Evolutionary conservation across 2,113 vertebrate genomes (phyloP).

Genomic region (Mus pahari): DNA sequence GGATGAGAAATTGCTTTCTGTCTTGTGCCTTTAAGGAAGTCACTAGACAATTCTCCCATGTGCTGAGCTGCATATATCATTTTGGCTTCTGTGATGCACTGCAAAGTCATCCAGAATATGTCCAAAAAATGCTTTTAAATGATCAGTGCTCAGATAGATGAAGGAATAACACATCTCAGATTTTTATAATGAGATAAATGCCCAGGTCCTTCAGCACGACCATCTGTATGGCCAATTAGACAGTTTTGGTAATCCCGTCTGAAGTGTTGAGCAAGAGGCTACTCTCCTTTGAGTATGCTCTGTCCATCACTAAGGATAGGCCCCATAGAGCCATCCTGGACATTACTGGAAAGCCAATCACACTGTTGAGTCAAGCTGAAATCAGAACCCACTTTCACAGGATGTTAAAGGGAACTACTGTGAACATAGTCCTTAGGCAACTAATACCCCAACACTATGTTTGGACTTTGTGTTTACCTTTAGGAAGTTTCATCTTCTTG

Average conservation of each 20-base stretch:
- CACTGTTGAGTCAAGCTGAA: slow-evolving; percentile 7
- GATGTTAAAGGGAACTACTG: neutral
- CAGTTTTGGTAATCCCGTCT: neutral
- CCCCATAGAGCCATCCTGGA: neutral
- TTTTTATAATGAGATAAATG: neutral
- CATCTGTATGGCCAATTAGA: neutral
- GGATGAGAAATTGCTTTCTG: neutral
- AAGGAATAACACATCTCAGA: neutral
- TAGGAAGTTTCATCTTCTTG: slow-evolving; percentile 31
- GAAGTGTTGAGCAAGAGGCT: neutral
- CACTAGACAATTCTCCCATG: neutral
- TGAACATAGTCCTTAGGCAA: neutral
- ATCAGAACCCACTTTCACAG: neutral
- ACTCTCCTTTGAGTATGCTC: neutral
- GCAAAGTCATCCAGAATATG: neutral
- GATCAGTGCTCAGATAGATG: neutral
- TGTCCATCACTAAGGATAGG: neutral
- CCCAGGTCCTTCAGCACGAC: neutral
- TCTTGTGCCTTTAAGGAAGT: neutral
- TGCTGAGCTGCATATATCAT: neutral
- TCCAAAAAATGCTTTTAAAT: neutral
- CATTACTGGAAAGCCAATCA: neutral
- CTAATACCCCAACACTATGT: neutral
- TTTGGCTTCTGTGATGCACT: neutral
- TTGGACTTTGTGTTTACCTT: neutral